Base-by-base conservation (phyloP, 2,113 vertebrate genomes). In the Acinonyx jubatus region DNA sequence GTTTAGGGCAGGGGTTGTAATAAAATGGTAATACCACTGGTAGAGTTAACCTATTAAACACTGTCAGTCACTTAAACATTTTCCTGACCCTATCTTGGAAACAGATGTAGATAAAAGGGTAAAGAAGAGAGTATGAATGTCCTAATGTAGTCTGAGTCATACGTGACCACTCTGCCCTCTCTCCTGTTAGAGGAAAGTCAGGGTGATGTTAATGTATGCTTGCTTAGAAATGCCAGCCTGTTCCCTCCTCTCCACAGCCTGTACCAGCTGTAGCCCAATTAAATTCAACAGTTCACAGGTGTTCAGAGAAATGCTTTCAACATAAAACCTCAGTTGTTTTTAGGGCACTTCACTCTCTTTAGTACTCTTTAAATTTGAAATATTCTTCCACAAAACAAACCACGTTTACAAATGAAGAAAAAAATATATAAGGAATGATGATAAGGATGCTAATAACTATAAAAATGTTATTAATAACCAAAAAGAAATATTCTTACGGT, bases 281-380 rank as follows among this genome's bases (percentile, higher is more conserved):
- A 97, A 98, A 96, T 80, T 89, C 94, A 98, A 68, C 38, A 88
- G 84, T 76, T 98, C 96, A 89, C 94, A 98, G 91, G 91, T 97
- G 92, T 96, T 98, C 95, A 81, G 11, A 93, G 33, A 96, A 98
- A 89, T 48, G 6, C 63, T 96, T 97, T 52, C 21, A 91, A 95
- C 36, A 96, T 38, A 98, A 98, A 98, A 61, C 0, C 38, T 80
- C 25, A 48, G 78, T 96, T 96, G n/a, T 96, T 7, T 93, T 97
- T 68, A 96, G 48, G 29, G 14, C 91, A 95, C 69, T 89, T 95
- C 68, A 89, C 25, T 27, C 38, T 96, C 97, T 97, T 92, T 36
- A 94, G 61, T 33, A 3, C 1, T 96, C 38, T 97, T 96, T 93
- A 96, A 91, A 48, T 94, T 73, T 96, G 25, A 95, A 16, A 61